These are phyloP conservation scores for Operophtera brumata DNA, from an alignment of 2,888 invertebrate species.

Conservation along the genomic window DNA sequence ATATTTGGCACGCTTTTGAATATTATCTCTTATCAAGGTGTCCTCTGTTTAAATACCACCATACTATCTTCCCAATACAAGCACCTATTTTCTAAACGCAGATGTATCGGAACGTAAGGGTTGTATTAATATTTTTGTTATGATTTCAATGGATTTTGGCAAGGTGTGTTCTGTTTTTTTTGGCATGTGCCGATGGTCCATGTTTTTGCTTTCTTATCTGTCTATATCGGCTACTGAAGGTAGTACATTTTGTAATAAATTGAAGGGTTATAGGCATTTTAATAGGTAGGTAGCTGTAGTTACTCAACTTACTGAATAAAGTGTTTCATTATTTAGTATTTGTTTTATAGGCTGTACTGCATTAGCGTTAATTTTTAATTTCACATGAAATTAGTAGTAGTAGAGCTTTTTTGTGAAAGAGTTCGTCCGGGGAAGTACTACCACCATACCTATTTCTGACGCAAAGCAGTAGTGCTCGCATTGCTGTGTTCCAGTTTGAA, in stretches of 20 bases:
- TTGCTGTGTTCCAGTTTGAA: too few species aligned
- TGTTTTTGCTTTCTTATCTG: conserved; percentile 20
- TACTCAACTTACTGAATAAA: background rate
- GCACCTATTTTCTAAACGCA: conserved; percentile 46
- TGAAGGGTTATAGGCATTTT: background rate
- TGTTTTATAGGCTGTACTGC: too few species aligned
- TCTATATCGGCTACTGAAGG: conserved; percentile 21
- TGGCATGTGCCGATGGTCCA: conserved; percentile 49
- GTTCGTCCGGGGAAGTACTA: too few species aligned
- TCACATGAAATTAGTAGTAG: too few species aligned
- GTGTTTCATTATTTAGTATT: background rate
- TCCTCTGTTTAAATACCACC: conserved; percentile 38
- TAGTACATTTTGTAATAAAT: background rate
- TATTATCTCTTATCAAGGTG: conserved; percentile 20
- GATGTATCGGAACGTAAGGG: conserved; percentile 57
- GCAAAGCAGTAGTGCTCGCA: too few species aligned
- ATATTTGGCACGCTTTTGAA: conserved; percentile 71
- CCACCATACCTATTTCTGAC: too few species aligned
- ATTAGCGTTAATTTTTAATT: too few species aligned
- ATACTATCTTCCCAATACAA: conserved; percentile 21
- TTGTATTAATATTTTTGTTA: conserved; percentile 64
- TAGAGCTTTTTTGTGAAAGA: too few species aligned
- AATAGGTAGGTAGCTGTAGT: background rate
- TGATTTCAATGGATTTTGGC: conserved; percentile 58
- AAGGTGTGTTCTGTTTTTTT: conserved; percentile 60